Evolutionary conservation across 2,888 invertebrate genomes (phyloP).

Genomic region (Sphaeridia pumilis): DNA sequence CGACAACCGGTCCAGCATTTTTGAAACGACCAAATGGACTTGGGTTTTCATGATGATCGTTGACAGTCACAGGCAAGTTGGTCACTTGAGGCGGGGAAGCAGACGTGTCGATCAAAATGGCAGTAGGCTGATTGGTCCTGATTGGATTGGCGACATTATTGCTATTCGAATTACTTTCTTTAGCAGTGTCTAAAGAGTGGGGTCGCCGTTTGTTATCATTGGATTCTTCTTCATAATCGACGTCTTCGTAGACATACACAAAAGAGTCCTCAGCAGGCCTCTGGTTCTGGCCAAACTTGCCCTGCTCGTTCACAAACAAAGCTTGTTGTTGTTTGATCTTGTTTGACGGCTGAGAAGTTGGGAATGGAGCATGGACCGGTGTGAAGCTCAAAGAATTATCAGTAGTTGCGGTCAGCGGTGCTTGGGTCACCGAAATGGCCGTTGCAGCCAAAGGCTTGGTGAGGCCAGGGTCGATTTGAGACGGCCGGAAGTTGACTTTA

Average conservation of each 20-base stretch:
- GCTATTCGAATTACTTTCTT: constrained; percentile 1
- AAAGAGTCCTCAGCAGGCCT: constrained; percentile 19
- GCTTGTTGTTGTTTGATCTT: background rate
- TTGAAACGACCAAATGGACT: constrained; percentile 12
- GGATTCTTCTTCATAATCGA: constrained; percentile 26
- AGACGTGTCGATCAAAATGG: constrained; percentile 12
- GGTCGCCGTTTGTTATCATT: background rate
- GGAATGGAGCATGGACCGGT: constrained; percentile 9
- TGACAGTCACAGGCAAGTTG: background rate
- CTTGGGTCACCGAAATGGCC: constrained; percentile 1
- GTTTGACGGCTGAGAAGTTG: constrained; percentile 1
- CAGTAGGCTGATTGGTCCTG: constrained; percentile 17
- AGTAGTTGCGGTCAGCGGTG: background rate
- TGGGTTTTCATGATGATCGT: constrained; percentile 4
- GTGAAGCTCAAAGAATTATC: constrained; percentile 12
- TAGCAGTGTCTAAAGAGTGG: background rate
- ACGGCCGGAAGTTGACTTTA: constrained; percentile 23
- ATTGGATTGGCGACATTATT: background rate
- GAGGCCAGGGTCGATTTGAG: constrained; percentile 27
- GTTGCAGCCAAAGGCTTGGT: background rate
- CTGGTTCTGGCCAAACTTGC: background rate
- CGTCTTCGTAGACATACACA: constrained; percentile 34
- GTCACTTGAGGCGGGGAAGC: constrained; percentile 3
- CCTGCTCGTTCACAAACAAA: background rate
- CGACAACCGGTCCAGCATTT: constrained; percentile 26